These are phyloP conservation scores for Thamnophis sirtalis DNA, from an alignment of 2,113 vertebrate species.

Conservation along the genomic window DNA sequence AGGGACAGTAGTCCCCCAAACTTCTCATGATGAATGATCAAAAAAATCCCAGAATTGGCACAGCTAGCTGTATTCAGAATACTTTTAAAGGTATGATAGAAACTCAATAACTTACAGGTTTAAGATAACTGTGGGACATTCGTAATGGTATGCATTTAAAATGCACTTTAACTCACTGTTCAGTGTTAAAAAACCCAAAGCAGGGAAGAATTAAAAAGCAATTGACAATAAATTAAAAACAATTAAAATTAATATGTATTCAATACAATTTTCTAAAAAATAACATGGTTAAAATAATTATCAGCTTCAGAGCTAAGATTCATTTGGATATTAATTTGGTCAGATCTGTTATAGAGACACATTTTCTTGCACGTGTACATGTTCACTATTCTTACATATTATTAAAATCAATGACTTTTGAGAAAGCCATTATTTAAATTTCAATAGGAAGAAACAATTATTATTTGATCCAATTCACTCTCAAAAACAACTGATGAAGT, in stretches of 20 bases:
- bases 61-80: neutral
- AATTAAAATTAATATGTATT: neutral
- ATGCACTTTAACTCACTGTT: neutral
- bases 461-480: neutral
- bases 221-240: neutral
- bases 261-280: neutral
- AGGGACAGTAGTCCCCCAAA: neutral
- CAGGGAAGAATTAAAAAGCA: neutral
- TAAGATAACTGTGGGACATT: neutral
- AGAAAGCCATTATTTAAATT: neutral
- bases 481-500: neutral
- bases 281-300: neutral
- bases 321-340: neutral
- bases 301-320: neutral
- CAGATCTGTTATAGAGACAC: neutral
- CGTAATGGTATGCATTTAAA: too few species aligned
- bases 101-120: neutral
- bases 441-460: neutral
- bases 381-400: neutral
- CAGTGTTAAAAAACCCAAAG: neutral
- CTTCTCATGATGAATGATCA: neutral
- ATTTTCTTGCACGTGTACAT: neutral
- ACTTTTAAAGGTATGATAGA: neutral
- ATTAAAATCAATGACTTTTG: neutral
- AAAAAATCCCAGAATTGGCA: neutral